A percentile compares a stretch with the other conserved stretches of the same genome.
phyloP scores from a whole-genome alignment of 53 echinoderm and acorn worm species.

The Luidia sarsii region DNA sequence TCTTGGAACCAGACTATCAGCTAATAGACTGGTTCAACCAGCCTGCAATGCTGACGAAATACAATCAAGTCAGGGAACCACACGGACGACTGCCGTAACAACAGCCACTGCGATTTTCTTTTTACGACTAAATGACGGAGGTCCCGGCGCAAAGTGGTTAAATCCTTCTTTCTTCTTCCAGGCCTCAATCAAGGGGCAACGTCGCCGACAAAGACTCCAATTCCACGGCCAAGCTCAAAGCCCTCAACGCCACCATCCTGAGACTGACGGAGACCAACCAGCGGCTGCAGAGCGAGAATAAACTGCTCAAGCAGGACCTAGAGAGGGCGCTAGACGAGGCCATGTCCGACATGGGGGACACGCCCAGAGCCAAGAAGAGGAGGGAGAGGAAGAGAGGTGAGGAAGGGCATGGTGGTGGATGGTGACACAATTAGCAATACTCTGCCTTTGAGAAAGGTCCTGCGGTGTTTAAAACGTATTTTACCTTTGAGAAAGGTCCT shows the following conservation, averaged over 20 bases:
- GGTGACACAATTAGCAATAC: no score
- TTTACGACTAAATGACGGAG: background rate
- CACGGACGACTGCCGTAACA: no score
- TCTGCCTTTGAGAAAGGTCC: no score
- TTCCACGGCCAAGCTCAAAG: constrained; percentile 79
- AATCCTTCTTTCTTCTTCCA: background rate
- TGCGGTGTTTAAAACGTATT: no score
- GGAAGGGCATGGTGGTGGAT: no score
- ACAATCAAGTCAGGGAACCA: no score
- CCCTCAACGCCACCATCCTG: constrained; percentile 90
- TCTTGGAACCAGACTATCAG: no score
- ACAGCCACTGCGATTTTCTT: background rate
- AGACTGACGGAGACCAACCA: constrained; percentile 93
- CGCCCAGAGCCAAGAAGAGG: constrained; percentile 44
- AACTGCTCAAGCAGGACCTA: constrained; percentile 92
- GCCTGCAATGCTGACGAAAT: no score
- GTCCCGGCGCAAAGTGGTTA: no score
- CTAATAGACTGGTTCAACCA: no score
- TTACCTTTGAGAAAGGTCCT: no score
- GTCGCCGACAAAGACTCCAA: constrained; percentile 65
- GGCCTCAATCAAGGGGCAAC: constrained; percentile 49
- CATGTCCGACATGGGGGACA: constrained; percentile 42
- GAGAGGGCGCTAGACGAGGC: constrained; percentile 91
- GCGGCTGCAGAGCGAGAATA: constrained; percentile 94
- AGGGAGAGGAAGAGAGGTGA: constrained; percentile 56